Base-by-base conservation (phyloP, 1,140 invertebrate genomes). In the Drosophila nigrodunni region DNA sequence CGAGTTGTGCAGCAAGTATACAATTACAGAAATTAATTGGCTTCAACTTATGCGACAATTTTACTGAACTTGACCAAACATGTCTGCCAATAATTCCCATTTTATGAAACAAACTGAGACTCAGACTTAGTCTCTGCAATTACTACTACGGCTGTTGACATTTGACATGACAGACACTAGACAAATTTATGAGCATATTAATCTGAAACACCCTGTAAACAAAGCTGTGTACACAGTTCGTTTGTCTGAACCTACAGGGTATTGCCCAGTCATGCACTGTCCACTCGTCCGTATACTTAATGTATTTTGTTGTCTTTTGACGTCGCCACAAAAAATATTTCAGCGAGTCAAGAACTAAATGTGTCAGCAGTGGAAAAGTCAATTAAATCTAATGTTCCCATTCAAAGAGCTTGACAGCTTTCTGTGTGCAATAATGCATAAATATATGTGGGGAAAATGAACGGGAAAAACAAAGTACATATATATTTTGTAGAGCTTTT, bases 1-100 rank as follows among this genome's bases (percentile, higher is more conserved):
- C 41, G 41, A 43, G 5, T 5, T 13, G n/a, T 13, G 3, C 13
- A 2, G 41, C n/a, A n/a, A 81, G 62, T 73, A 54, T 64, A 62
- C 78, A 78, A 85, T 86, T 81, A 86, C 66, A 69, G 43, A 72
- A 86, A 75, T 78, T 86, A 86, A 86, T 87, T 86, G 69, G 37
- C 67, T 52, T 5, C 44, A 62, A 58, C 66, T 64, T 34, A 35
- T 54, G 47, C 41, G 43, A 35, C 59, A 44, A 39, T 70, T 35
- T 50, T 30, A 10, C 43, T 21, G 35, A 50, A 64, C 59, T 70
- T 74, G 72, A 74, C 59, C 58, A 74, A 30, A 30, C 25, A 21
- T 66, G 18, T 50, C 18, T 61, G 66, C 18, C 59, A 57, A 49
- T 55, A 52, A 71, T 39, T 55, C 34, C 25, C 11, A 46, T 18